Conservation (phyloP, 2,888 invertebrate genomes). For the Xiphydria camelus region DNA sequence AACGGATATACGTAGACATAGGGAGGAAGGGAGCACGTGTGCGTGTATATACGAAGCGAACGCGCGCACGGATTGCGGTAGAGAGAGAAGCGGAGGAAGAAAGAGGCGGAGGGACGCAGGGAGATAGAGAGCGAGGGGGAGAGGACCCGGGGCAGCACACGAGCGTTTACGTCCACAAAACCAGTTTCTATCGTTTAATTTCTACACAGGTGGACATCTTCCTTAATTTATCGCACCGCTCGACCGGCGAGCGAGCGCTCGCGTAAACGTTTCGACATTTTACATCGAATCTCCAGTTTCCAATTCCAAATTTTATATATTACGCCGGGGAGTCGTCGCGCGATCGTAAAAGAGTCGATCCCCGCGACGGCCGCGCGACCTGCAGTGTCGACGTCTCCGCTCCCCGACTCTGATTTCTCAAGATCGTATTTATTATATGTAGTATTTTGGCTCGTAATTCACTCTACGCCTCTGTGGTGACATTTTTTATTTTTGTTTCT, state of each 20-base stretch:
- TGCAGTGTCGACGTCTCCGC: too few species aligned
- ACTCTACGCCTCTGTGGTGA: too few species aligned
- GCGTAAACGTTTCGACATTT: conserved; percentile 45
- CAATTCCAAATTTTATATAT: too few species aligned
- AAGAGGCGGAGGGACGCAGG: neutral
- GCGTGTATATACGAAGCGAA: too few species aligned
- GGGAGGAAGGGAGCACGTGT: conserved; percentile 21
- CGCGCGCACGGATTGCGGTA: too few species aligned
- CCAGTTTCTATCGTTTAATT: conserved; percentile 55
- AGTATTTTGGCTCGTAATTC: too few species aligned
- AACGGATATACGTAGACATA: conserved; percentile 9
- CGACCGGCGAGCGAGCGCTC: conserved; percentile 30
- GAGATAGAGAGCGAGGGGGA: conserved; percentile 5
- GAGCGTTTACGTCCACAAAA: conserved; percentile 25
- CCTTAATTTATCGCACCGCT: conserved; percentile 49
- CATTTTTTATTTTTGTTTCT: too few species aligned
- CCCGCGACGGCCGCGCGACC: too few species aligned
- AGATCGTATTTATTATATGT: too few species aligned
- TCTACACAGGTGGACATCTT: conserved; percentile 51
- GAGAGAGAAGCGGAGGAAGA: conserved; percentile 8
- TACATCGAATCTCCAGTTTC: conserved; percentile 49
- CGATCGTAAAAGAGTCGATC: too few species aligned
- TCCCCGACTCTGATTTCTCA: too few species aligned
- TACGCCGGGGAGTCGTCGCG: too few species aligned
- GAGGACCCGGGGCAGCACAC: conserved; percentile 7